Base-by-base conservation (phyloP, 2,113 vertebrate genomes). In the Dicaeum eximium region DNA sequence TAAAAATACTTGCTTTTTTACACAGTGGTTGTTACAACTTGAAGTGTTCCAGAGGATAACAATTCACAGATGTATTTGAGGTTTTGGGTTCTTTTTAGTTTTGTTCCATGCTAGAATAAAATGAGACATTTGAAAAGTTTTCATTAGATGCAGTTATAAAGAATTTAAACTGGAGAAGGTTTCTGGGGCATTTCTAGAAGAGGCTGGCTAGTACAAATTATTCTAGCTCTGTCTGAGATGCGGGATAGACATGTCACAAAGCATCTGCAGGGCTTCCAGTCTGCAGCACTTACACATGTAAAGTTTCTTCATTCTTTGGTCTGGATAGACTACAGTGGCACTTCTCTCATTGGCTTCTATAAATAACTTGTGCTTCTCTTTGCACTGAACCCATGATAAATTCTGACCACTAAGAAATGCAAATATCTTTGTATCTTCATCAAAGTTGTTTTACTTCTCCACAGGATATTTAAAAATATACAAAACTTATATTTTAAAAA, bases 1-100 rank as follows among this genome's bases (percentile, higher is more conserved):
- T 90, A 93, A 90, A 95, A 97, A 88, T 90, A 91, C 85, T 95
- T 81, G 45, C 37, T 62, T 75, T 92, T 93, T 92, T 62, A 18
- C 40, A n/a, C 28, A 51, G 79, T 83, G 85, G 70, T 90, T 90
- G 64, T 86, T 88, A 83, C 27, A 77, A 77, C 71, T 94, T 86
- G 42, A 77, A 72, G 64, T 70, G 22, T 90, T 93, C 87, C 71
- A 75, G 74, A 93, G 79, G 44, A 51, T 95, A 94, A 83, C 87
- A 93, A 71, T 90, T 95, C 11, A 7, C 93, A 96, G 87, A 87
- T 88, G 75, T 37, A 86, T 92, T 58, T 95, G 92, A 92, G 74
- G 73, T 57, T 95, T 93, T 85, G 21, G 24, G 42, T 81, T 69
- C 58, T 58, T 80, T 69, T 45, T 22, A 9, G 2, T 33, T 62